phyloP scores from a whole-genome alignment of 1,140 invertebrate species.

The Trichoplusia ni region DNA sequence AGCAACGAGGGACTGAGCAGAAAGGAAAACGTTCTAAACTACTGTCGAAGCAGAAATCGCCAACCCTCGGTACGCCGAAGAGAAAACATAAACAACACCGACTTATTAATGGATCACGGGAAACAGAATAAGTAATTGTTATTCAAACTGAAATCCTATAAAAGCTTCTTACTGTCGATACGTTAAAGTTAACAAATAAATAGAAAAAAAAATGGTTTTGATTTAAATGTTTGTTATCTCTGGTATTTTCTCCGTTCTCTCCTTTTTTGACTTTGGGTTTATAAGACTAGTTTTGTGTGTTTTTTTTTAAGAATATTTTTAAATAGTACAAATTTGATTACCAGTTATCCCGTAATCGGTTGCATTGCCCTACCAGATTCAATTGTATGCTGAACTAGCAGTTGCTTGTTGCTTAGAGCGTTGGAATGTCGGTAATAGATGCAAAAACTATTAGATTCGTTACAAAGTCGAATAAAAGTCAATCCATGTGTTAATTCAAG shows the following conservation, averaged over 20 bases:
- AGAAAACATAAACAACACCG: constrained; percentile 38
- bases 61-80: constrained; percentile 5
- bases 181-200: constrained; percentile 51
- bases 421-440: too few species aligned
- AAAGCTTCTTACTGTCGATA: constrained; percentile 54
- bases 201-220: constrained; percentile 44
- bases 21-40: not conserved
- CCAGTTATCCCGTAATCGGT: too few species aligned
- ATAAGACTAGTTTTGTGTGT: too few species aligned
- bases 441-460: too few species aligned
- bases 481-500: too few species aligned
- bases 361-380: too few species aligned
- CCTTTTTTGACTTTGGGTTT: not conserved
- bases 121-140: constrained; percentile 43
- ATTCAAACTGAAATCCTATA: constrained; percentile 45
- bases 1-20: too few species aligned
- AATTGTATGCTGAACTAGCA: too few species aligned
- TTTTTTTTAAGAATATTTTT: too few species aligned
- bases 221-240: constrained; percentile 30
- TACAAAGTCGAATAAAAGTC: too few species aligned
- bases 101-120: constrained; percentile 22
- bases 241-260: not conserved
- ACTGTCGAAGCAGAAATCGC: constrained; percentile 14
- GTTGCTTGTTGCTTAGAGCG: too few species aligned
- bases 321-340: too few species aligned